phyloP scores from a whole-genome alignment of 2,888 invertebrate genomes.

The Hirtodrosophila trivittata region DNA sequence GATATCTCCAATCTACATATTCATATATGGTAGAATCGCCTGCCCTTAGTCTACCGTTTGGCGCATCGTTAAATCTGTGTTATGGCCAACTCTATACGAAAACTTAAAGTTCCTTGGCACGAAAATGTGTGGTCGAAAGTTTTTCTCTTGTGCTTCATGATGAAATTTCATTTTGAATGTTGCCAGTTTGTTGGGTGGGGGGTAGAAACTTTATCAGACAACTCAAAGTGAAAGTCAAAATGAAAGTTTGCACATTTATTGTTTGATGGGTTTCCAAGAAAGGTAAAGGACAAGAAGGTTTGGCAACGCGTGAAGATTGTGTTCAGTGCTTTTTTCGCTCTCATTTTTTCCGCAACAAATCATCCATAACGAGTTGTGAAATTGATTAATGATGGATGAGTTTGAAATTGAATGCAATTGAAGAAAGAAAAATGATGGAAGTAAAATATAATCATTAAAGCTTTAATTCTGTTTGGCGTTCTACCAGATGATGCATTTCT shows the following conservation, averaged over 20 bases:
- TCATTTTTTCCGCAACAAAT: slow-evolving; percentile 43
- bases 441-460: slow-evolving; percentile 14
- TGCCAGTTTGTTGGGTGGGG: slow-evolving; percentile 5
- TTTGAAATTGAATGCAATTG: slow-evolving; percentile 25
- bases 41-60: slow-evolving; percentile 1
- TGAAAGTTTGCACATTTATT: slow-evolving; percentile 48
- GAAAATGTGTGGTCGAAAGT: slow-evolving; percentile 21
- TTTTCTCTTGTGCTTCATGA: slow-evolving; percentile 1
- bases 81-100: slow-evolving; percentile 16
- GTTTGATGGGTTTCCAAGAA: slow-evolving; percentile 30
- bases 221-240: slow-evolving; percentile 46
- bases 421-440: not conserved
- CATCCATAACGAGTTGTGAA: slow-evolving; percentile 57
- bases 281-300: slow-evolving; percentile 16
- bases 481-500: no score
- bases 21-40: not conserved
- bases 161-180: slow-evolving; percentile 4
- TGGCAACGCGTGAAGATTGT: slow-evolving; percentile 36
- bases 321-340: slow-evolving; percentile 30
- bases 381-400: slow-evolving; percentile 54
- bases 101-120: slow-evolving; percentile 11
- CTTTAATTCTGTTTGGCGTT: slow-evolving; percentile 1
- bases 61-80: slow-evolving; percentile 30
- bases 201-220: slow-evolving; percentile 27
- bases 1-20: slow-evolving; percentile 9